Percentiles rank a stretch among this genome's conserved stretches.
These are phyloP conservation scores for Tridacna crocea DNA, from an alignment of 2,888 invertebrate species.

Conservation along the genomic window DNA sequence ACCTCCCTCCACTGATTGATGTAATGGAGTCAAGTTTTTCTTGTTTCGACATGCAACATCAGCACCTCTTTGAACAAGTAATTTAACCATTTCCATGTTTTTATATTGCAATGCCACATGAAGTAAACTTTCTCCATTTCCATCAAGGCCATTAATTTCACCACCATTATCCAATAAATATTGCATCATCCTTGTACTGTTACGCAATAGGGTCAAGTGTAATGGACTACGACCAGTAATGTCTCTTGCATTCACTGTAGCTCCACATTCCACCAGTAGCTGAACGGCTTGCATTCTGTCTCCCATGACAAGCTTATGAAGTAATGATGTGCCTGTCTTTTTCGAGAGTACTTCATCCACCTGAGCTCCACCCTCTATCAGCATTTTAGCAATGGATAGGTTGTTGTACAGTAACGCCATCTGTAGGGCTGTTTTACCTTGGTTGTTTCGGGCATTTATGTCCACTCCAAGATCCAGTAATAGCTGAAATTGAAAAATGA, in stretches of 20 bases:
- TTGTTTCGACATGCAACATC: constrained; percentile 72
- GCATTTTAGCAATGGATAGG: constrained; percentile 65
- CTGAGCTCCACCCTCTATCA: constrained; percentile 75
- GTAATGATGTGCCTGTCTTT: constrained; percentile 68
- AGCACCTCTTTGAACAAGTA: constrained; percentile 67
- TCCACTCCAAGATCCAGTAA: constrained; percentile 72
- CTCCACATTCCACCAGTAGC: constrained; percentile 71
- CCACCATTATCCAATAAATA: constrained; percentile 69
- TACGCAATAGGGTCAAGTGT: constrained; percentile 71
- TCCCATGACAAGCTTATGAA: constrained; percentile 73
- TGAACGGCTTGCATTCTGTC: constrained; percentile 67
- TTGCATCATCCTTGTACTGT: constrained; percentile 66
- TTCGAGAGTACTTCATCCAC: constrained; percentile 71
- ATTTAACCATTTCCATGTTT: constrained; percentile 69
- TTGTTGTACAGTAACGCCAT: constrained; percentile 71
- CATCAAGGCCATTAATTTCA: constrained; percentile 69
- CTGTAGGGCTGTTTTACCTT: constrained; percentile 70
- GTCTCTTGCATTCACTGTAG: constrained; percentile 69
- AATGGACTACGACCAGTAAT: constrained; percentile 69
- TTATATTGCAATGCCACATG: constrained; percentile 69
- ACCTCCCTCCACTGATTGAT: constrained; percentile 69
- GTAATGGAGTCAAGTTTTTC: constrained; percentile 72
- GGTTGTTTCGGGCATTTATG: constrained; percentile 73
- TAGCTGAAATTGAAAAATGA: constrained; percentile 45
- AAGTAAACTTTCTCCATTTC: constrained; percentile 62